A percentile compares a stretch with the other conserved stretches of the same genome.
phyloP scores from a whole-genome alignment of 2,888 invertebrate genomes.

The Aspidiotus rigidus region DNA sequence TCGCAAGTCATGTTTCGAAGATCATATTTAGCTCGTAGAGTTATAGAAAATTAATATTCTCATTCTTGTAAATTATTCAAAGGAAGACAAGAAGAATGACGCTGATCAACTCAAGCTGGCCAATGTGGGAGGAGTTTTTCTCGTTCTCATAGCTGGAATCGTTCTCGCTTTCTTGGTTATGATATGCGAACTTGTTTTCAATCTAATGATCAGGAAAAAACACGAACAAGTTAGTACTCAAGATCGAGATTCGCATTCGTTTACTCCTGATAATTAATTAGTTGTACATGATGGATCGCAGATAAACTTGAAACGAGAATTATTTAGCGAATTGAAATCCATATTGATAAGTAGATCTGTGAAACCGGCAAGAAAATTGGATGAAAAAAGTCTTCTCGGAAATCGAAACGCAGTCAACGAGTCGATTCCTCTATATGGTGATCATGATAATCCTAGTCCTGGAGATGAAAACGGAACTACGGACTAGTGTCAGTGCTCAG shows the following conservation, averaged over 20 bases:
- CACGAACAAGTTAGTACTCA: constrained; percentile 45
- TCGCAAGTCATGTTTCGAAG: not conserved
- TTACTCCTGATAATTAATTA: too few species aligned
- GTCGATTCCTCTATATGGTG: not conserved
- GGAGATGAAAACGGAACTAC: too few species aligned
- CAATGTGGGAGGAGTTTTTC: constrained; percentile 75
- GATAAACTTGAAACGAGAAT: constrained; percentile 33
- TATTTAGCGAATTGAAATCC: constrained; percentile 35
- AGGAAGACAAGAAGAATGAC: constrained; percentile 40
- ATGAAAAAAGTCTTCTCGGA: constrained; percentile 5
- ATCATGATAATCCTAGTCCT: too few species aligned
- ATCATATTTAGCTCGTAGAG: not conserved
- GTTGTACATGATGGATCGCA: constrained; percentile 6
- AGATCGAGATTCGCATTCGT: not conserved
- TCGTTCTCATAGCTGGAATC: constrained; percentile 61
- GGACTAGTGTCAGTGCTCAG: too few species aligned
- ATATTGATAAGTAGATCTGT: constrained; percentile 32
- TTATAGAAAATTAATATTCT: not conserved
- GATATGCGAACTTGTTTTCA: constrained; percentile 56
- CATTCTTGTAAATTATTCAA: not conserved
- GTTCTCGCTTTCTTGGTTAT: constrained; percentile 57
- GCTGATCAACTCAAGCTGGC: constrained; percentile 57
- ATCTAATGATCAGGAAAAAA: constrained; percentile 47
- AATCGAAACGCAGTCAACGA: constrained; percentile 8
- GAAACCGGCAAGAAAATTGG: constrained; percentile 15